A percentile compares a stretch with the other conserved stretches of the same genome.
These are phyloP conservation scores for Phanerotoma sp. DNA, from an alignment of 2,888 invertebrate species.

Conservation along the genomic window DNA sequence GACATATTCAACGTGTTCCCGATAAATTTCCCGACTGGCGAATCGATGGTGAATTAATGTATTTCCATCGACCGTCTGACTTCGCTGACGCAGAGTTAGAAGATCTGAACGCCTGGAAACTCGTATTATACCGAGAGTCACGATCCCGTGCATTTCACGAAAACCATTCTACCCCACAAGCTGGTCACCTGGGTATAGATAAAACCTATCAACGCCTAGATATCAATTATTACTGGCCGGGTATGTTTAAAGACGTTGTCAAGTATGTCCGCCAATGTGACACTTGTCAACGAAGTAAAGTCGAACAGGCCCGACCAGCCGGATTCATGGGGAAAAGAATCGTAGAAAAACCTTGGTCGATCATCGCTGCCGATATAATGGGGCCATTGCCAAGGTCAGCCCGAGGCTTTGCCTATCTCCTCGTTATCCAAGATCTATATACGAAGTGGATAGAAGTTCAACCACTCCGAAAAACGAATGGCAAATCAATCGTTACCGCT, in stretches of 20 bases:
- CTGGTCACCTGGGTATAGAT: conserved; percentile 36
- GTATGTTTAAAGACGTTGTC: not conserved
- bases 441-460: conserved; percentile 17
- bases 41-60: too few relatives aligned
- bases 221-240: not conserved
- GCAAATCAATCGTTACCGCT: not conserved
- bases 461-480: not conserved
- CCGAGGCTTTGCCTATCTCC: conserved; percentile 1
- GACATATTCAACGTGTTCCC: not conserved
- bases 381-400: conserved; percentile 32
- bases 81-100: not conserved
- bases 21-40: conserved; percentile 16
- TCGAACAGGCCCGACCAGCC: not conserved
- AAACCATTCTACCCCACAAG: conserved; percentile 32
- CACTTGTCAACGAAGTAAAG: not conserved
- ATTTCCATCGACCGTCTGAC: conserved; percentile 6
- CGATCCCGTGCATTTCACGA: conserved; percentile 15
- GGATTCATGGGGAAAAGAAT: conserved; percentile 29
- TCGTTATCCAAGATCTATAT: conserved; percentile 19
- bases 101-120: conserved; percentile 29
- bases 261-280: not conserved
- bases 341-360: conserved; percentile 26
- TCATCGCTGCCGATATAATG: conserved; percentile 31
- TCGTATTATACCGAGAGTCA: conserved; percentile 19
- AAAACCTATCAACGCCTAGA: conserved; percentile 22